Evolutionary conservation across 2,797 vertebrate species (phyloP).

Genomic region (Hippocampus kuda): DNA sequence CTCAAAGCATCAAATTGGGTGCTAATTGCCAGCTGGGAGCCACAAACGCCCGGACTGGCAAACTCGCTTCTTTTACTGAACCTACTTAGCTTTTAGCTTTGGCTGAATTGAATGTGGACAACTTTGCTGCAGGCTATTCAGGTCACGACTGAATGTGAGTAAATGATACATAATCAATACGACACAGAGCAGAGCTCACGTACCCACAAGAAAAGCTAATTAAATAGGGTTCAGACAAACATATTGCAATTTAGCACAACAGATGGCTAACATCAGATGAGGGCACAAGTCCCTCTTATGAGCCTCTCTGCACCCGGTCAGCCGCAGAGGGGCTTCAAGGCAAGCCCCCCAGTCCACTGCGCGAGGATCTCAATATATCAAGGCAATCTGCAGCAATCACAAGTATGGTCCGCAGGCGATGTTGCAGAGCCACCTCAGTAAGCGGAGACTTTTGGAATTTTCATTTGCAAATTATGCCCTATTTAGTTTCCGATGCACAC

Average conservation of each 20-base stretch:
- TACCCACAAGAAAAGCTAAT: neutral
- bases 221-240: slow-evolving; percentile 16
- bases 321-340: slow-evolving; percentile 4
- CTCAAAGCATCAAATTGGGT: slow-evolving; percentile 21
- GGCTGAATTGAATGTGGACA: neutral
- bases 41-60: neutral
- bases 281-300: slow-evolving; percentile 1
- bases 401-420: slow-evolving; percentile 9
- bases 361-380: slow-evolving; percentile 23
- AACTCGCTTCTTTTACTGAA: neutral
- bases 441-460: slow-evolving; percentile 13
- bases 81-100: neutral
- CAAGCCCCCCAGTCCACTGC: slow-evolving; percentile 12
- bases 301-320: slow-evolving; percentile 12
- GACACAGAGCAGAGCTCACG: neutral
- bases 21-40: slow-evolving; percentile 37
- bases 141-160: neutral
- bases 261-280: neutral
- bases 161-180: neutral
- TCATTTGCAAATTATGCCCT: slow-evolving; percentile 29
- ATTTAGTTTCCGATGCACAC: slow-evolving; percentile 27
- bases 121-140: neutral
- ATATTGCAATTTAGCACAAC: neutral
- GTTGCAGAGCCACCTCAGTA: slow-evolving; percentile 14
- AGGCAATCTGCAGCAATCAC: slow-evolving; percentile 39